phyloP scores from a whole-genome alignment of 2,797 vertebrate genomes.

The Crax fasciolata region DNA sequence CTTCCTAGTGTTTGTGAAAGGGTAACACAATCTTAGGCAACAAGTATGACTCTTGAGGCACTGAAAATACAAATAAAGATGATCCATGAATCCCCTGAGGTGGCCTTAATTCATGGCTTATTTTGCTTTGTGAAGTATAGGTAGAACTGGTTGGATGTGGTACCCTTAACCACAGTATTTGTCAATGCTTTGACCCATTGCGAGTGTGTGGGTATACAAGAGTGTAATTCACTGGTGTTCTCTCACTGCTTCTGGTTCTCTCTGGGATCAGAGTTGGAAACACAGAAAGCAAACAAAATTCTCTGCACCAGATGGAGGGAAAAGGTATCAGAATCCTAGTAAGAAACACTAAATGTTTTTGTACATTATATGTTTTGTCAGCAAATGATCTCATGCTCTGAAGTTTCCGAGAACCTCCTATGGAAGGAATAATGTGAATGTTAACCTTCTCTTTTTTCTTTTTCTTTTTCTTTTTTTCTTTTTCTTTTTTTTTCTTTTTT shows the following conservation, averaged over 20 bases:
- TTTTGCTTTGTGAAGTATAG: not conserved
- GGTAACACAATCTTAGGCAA: not conserved
- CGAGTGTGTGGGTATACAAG: not conserved
- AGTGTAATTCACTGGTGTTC: not conserved
- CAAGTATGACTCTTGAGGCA: not conserved
- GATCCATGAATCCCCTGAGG: not conserved
- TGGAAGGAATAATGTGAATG: not conserved
- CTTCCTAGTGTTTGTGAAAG: not conserved
- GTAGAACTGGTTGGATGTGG: not conserved
- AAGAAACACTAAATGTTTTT: not conserved
- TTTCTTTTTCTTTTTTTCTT: accelerated
- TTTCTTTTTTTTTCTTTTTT: accelerated
- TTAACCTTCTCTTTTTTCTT: not conserved
- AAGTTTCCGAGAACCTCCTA: not conserved
- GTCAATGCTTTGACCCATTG: not conserved
- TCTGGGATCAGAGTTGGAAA: not conserved
- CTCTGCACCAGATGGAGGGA: not conserved
- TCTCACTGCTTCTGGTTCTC: not conserved
- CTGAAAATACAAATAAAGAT: not conserved
- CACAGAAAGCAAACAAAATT: not conserved
- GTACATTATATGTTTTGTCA: not conserved
- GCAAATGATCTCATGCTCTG: not conserved
- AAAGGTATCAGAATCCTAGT: not conserved
- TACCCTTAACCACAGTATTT: not conserved
- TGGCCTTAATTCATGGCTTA: not conserved